Percentiles rank a stretch among this genome's conserved stretches.
Conservation (phyloP, 2,888 invertebrate species). For the Himalopsyche kuldschensis region DNA sequence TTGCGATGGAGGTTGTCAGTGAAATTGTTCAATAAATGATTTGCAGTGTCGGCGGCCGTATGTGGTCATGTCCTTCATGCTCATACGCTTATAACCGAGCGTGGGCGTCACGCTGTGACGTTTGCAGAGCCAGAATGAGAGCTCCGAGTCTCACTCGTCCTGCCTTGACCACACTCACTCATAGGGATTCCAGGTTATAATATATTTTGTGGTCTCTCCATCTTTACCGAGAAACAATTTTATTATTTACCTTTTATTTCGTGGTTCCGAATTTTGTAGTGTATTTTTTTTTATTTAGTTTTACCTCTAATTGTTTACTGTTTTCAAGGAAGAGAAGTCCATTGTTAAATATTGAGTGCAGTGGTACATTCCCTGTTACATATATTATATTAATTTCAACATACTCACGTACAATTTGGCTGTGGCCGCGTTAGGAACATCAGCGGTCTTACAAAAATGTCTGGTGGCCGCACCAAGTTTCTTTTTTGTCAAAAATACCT, state of each 20-base stretch:
- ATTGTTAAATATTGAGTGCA: no score
- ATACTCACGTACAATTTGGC: no score
- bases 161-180: slow-evolving; percentile 67
- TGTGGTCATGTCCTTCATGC: slow-evolving; percentile 89
- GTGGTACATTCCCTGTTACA: no score
- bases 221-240: neutral
- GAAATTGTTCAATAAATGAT: neutral
- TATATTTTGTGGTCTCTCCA: neutral
- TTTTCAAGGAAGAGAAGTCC: no score
- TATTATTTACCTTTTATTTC: neutral
- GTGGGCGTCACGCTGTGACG: slow-evolving; percentile 79
- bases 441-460: no score
- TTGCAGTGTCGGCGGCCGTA: slow-evolving; percentile 51
- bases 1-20: neutral
- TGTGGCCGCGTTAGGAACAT: no score
- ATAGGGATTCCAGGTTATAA: slow-evolving; percentile 9
- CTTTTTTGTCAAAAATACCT: no score
- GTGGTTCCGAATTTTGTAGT: neutral
- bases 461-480: no score
- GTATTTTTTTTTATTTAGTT: no score
- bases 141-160: slow-evolving; percentile 66
- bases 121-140: slow-evolving; percentile 71
- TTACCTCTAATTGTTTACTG: no score
- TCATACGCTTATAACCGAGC: slow-evolving; percentile 86
- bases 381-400: no score